Percentiles rank a stretch among this genome's conserved stretches.
These are phyloP conservation scores for Littorina saxatilis DNA, from an alignment of 1,140 invertebrate species.

Conservation along the genomic window DNA sequence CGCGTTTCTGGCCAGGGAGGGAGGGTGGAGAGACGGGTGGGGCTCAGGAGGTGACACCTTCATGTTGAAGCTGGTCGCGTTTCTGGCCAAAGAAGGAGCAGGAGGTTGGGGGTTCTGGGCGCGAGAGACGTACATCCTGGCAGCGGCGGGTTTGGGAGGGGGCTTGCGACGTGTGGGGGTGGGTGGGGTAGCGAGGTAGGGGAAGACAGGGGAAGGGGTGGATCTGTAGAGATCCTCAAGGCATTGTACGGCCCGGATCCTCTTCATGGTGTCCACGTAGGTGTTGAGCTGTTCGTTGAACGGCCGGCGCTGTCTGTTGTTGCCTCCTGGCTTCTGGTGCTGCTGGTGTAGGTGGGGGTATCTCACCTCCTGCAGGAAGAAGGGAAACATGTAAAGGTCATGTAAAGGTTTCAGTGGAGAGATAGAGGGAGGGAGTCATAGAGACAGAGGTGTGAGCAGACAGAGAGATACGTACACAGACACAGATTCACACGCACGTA, in stretches of 20 bases:
- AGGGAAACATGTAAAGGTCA: background rate
- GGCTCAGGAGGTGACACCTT: no score
- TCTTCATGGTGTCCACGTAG: slow-evolving; percentile 45
- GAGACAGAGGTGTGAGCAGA: no score
- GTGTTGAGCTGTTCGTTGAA: slow-evolving; percentile 46
- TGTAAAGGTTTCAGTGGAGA: no score
- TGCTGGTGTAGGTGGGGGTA: slow-evolving; percentile 7
- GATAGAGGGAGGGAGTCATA: no score
- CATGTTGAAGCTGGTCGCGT: no score
- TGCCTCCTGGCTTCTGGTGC: background rate
- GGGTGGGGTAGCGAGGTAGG: slow-evolving; percentile 16
- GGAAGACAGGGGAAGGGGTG: slow-evolving; percentile 17
- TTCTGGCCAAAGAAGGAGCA: no score
- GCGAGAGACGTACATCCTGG: no score
- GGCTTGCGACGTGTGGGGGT: background rate
- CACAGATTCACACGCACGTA: background rate
- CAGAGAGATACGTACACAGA: no score
- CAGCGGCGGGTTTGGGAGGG: background rate
- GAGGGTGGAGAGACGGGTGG: no score
- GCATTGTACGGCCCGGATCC: slow-evolving; percentile 35
- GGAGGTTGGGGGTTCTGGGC: background rate
- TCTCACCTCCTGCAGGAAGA: background rate
- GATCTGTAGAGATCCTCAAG: slow-evolving; percentile 34
- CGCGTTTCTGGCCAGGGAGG: no score
- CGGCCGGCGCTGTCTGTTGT: background rate